A percentile compares a stretch with the other conserved stretches of the same genome.
Evolutionary conservation across 2,797 vertebrate species (phyloP).

Genomic region (Melanotaenia parkinsoni): DNA sequence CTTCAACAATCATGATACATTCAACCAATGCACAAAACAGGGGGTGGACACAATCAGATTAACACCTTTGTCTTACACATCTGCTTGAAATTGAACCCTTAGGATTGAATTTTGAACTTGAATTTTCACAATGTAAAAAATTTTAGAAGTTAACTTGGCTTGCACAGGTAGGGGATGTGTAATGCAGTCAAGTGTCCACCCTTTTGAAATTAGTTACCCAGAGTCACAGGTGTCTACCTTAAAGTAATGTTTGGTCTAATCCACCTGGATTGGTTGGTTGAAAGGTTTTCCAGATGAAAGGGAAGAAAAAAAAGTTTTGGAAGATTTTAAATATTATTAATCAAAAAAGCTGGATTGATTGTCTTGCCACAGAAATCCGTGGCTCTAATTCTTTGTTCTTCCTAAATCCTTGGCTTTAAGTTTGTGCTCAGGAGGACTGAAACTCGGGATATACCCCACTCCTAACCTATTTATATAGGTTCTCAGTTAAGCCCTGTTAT

Average conservation of each 20-base stretch:
- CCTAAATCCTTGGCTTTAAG: constrained; percentile 75
- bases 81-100: not conserved
- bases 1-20: not conserved
- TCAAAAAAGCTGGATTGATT: constrained; percentile 52
- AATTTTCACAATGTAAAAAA: constrained; percentile 14
- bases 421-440: constrained; percentile 34
- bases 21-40: not conserved
- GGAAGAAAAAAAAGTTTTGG: constrained; percentile 40
- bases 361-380: constrained; percentile 42
- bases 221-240: constrained; percentile 38
- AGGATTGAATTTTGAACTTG: not conserved
- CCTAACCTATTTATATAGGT: constrained; percentile 39
- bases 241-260: constrained; percentile 9
- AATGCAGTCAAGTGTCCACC: constrained; percentile 14
- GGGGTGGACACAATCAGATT: constrained; percentile 23
- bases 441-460: not conserved
- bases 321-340: constrained; percentile 53
- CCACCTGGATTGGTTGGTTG: constrained; percentile 21
- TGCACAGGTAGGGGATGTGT: not conserved
- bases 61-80: constrained; percentile 11
- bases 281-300: constrained; percentile 22
- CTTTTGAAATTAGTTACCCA: constrained; percentile 17
- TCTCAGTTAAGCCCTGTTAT: constrained; percentile 50
- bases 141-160: constrained; percentile 9
- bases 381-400: constrained; percentile 52